A percentile compares a stretch with the other conserved stretches of the same genome.
These are phyloP conservation scores for Syritta pipiens DNA, from an alignment of 2,888 invertebrate species.

Conservation along the genomic window DNA sequence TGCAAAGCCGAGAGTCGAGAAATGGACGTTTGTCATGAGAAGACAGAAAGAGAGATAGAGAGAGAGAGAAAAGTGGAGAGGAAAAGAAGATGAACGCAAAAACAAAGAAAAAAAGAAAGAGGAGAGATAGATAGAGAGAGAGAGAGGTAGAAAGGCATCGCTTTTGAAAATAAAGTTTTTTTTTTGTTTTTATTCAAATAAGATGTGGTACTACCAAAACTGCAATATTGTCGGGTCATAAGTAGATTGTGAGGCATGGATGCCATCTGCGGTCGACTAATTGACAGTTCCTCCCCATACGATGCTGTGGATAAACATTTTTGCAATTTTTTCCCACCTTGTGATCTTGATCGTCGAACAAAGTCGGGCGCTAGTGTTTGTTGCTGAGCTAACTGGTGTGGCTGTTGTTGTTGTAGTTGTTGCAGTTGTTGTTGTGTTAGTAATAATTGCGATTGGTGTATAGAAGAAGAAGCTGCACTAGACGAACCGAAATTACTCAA, in stretches of 20 bases:
- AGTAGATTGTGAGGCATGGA: constrained; percentile 82
- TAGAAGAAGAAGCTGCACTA: constrained; percentile 59
- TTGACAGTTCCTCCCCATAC: constrained; percentile 85
- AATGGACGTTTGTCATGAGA: constrained; percentile 2
- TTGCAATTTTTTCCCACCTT: constrained; percentile 96
- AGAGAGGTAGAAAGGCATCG: constrained; percentile 11
- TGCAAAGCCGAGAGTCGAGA: constrained; percentile 16
- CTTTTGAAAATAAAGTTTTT: constrained; percentile 9
- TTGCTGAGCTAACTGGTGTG: constrained; percentile 73
- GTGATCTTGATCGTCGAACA: constrained; percentile 93
- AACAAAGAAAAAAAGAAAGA: constrained; percentile 7
- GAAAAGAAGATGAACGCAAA: constrained; percentile 15
- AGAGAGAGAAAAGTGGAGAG: constrained; percentile 13
- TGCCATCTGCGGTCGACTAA: constrained; percentile 75
- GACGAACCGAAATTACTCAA: constrained; percentile 76
- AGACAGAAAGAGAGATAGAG: constrained; percentile 17
- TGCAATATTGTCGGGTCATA: constrained; percentile 95
- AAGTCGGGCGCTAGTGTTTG: constrained; percentile 80
- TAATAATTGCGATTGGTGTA: constrained; percentile 71
- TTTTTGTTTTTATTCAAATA: constrained; percentile 56
- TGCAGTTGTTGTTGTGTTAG: constrained; percentile 69
- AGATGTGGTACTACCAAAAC: constrained; percentile 90
- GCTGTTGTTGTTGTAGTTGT: constrained; percentile 57
- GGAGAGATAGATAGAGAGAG: constrained; percentile 23
- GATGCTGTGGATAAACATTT: constrained; percentile 94